These are phyloP conservation scores for Hyperoodon ampullatus DNA, from an alignment of 2,113 vertebrate species.

Conservation along the genomic window DNA sequence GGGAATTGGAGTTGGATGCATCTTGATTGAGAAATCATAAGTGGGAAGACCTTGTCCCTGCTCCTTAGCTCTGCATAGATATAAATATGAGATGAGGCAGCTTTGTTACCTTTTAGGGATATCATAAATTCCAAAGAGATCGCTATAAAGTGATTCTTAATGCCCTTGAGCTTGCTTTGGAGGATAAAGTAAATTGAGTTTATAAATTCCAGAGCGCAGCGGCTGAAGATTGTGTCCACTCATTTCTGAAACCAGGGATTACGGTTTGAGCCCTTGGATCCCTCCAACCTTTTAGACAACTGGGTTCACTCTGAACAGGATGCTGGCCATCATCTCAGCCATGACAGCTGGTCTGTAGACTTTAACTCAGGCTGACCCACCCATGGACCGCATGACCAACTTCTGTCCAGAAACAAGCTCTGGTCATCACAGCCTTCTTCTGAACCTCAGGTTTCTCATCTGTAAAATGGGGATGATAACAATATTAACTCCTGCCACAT, in stretches of 20 bases:
- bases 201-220: background rate
- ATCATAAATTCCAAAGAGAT: conserved; percentile 33
- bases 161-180: conserved; percentile 27
- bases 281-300: background rate
- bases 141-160: conserved; percentile 23
- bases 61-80: background rate
- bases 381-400: background rate
- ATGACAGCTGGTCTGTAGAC: background rate
- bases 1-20: background rate
- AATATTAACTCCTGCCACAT: background rate
- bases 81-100: conserved; percentile 36
- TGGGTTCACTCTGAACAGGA: background rate
- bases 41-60: background rate
- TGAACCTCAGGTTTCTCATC: background rate
- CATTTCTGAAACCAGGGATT: background rate
- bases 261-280: background rate
- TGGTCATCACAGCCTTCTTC: background rate
- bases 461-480: background rate
- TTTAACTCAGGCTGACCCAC: no score
- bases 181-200: background rate
- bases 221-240: background rate
- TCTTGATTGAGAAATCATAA: background rate
- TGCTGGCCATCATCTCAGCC: background rate
- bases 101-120: conserved; percentile 70
- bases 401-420: background rate